These are phyloP conservation scores for Chloroceryle inda DNA, from an alignment of 2,797 vertebrate species.

Conservation along the genomic window DNA sequence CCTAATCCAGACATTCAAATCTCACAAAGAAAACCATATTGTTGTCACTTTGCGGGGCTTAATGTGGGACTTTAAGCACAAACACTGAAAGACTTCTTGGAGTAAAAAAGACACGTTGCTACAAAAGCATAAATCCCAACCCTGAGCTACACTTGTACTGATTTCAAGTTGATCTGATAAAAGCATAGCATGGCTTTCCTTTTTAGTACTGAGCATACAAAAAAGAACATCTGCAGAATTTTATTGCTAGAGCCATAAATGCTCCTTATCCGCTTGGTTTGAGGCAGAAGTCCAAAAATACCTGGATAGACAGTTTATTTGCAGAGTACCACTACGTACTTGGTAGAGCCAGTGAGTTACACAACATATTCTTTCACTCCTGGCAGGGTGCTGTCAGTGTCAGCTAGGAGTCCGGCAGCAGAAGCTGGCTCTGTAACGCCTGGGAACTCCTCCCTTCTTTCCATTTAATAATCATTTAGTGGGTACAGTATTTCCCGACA, in stretches of 20 bases:
- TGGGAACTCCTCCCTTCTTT: slow-evolving; percentile 57
- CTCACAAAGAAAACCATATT: slow-evolving; percentile 77
- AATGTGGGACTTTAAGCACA: slow-evolving; percentile 58
- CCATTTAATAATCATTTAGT: slow-evolving; percentile 56
- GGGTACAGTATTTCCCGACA: slow-evolving; percentile 23
- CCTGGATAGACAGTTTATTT: slow-evolving; percentile 78
- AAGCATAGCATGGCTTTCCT: slow-evolving; percentile 64
- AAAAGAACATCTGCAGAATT: slow-evolving; percentile 74
- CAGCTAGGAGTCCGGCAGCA: slow-evolving; percentile 33
- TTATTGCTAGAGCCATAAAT: slow-evolving; percentile 73
- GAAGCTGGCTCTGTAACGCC: slow-evolving; percentile 33
- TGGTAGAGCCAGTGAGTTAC: slow-evolving; percentile 76
- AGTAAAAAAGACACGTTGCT: slow-evolving; percentile 23
- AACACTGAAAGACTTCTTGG: slow-evolving; percentile 47
- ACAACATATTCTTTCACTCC: slow-evolving; percentile 76
- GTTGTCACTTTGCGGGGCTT: slow-evolving; percentile 74
- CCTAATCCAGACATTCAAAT: slow-evolving; percentile 86
- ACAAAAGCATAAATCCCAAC: slow-evolving; percentile 46
- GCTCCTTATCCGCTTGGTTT: slow-evolving; percentile 74
- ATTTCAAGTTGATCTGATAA: slow-evolving; percentile 73
- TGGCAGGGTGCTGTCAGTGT: slow-evolving; percentile 61
- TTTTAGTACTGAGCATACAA: slow-evolving; percentile 51
- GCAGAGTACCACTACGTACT: slow-evolving; percentile 78
- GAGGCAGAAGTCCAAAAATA: slow-evolving; percentile 78
- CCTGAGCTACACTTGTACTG: slow-evolving; percentile 57